Base-by-base conservation (phyloP, 2,888 invertebrate genomes). In the Yponomeuta malinellus region DNA sequence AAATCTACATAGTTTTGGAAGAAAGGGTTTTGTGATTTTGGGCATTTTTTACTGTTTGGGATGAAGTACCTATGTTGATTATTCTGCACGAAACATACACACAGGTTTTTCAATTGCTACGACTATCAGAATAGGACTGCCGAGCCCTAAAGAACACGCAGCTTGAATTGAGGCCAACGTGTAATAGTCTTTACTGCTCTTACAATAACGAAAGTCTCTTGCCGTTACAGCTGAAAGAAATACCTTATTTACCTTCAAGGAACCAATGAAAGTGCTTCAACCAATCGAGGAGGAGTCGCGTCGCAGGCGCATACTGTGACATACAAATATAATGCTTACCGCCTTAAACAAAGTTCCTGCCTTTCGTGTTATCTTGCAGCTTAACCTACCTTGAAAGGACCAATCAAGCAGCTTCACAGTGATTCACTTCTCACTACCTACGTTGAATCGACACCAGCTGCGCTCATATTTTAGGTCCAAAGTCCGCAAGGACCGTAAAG, bases 191-290 rank as follows among this genome's bases (percentile, higher is more conserved):
- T 59, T 59, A 59, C 52, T 15, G 52, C 52, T 59, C 52, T 59
- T 59, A 59, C 15, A 59, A 59, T 59, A 59, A 59, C 15, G 23
- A 23, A 23, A 23, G 23, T 23, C 23, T 23, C 23, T 23, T 59
- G 5, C 15, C 52, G 33, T 33, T 33, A 15, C 52, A 59, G 15
- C 52, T 15, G 52, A 59, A 59, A 52, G 52, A 12, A 52, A 59
- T 0, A 59, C 15, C 52, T 12, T 70, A 33, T 63, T 12, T 12
- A 74, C 76, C 72, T 74, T 76, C 78, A 88, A 90, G 87, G 90
- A 89, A 89, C 89, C 89, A 89, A 88, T 88, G 82, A 88, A 84
- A 82, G 82, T 77, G 80, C 81, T 64, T 15, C 52, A 10, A 23
- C 29, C 1, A 64, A 23, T 2, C 1, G 63, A 15, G 63, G 63